Base-by-base conservation (phyloP, 2,888 invertebrate genomes). In the Stenichneumon culpator region DNA sequence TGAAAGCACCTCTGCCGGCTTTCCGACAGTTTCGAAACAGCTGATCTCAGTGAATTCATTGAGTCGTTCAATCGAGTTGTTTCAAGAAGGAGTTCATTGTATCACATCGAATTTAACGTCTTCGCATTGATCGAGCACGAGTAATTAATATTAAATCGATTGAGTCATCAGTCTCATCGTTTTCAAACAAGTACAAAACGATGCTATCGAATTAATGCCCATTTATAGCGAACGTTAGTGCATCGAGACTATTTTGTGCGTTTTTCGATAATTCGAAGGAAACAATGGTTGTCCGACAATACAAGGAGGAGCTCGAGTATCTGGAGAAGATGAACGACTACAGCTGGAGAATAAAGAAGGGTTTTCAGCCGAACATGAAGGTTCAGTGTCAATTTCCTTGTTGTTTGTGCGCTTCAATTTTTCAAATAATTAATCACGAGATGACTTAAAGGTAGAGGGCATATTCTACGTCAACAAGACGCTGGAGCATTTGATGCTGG, bases 321-420 rank as follows among this genome's bases (percentile, higher is more conserved):
- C 95, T 99, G 89, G 99, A 99, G 93, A 98, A 97, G 94, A 95
- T 99, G 3, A 97, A 96, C 90, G 96, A 97, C 16, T 95, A 97
- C 92, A 96, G 96, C 89, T 99, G 99, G 98, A 96, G 96, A 92
- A 99, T 99, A 86, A 99, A 99, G 92, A 99, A 98, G 94, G 99
- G 99, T 3, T 99, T 99, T 94, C 99, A 99, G 92, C 99, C 99
- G 0, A 99, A 99, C 92, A 99, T 99, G 99, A 99, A 98, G 91
- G 97, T 96, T 92, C 90, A 60, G 16, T 79, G n/a, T 60, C 4
- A 32, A 77, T 72, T 19, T 74, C 32, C 19, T 68, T 44, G 2
- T 39, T 4, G 22, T 39, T 19, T 11, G 39, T 9, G 9, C 28
- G n/a, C 28, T 28, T 5, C 7, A 0, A 63, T 6, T 3, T 9